A percentile compares a stretch with the other conserved stretches of the same genome.
Evolutionary conservation across 2,888 invertebrate genomes (phyloP).

Genomic region (Conops quadrifasciatus): DNA sequence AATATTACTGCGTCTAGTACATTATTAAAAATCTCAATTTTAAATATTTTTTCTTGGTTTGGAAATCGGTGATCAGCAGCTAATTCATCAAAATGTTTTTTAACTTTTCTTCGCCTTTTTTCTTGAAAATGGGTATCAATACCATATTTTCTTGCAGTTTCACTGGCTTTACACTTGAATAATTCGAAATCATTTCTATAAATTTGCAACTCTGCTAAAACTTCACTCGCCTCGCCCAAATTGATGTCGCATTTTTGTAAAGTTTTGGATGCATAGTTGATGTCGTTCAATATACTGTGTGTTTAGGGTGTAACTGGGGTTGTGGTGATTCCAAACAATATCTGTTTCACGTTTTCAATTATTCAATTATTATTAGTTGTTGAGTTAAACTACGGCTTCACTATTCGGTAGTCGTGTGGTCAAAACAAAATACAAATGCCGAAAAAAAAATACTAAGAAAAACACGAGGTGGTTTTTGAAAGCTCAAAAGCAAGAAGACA

Average conservation of each 20-base stretch:
- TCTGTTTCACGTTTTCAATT: too few relatives aligned
- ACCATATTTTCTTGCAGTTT: slow-evolving; percentile 6
- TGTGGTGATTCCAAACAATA: too few relatives aligned
- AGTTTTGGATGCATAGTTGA: slow-evolving; percentile 4
- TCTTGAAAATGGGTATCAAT: slow-evolving; percentile 3
- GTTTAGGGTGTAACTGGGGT: too few relatives aligned
- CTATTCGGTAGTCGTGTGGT: too few relatives aligned
- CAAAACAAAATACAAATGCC: too few relatives aligned
- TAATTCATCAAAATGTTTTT: slow-evolving; percentile 11
- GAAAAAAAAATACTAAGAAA: too few relatives aligned
- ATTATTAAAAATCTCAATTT: slow-evolving; percentile 7
- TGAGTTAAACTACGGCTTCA: too few relatives aligned
- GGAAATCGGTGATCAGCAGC: slow-evolving; percentile 8
- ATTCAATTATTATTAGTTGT: too few relatives aligned
- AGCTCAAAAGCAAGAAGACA: too few relatives aligned
- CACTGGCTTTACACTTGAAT: slow-evolving; percentile 2
- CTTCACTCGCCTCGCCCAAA: slow-evolving; percentile 6
- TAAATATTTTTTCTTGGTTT: slow-evolving; percentile 1
- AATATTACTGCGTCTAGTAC: slow-evolving; percentile 10
- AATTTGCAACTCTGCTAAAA: neutral
- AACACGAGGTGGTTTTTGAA: too few relatives aligned
- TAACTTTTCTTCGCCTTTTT: slow-evolving; percentile 12
- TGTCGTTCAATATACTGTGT: slow-evolving; percentile 7
- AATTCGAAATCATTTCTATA: slow-evolving; percentile 10
- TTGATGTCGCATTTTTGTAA: neutral